A percentile compares a stretch with the other conserved stretches of the same genome.
Evolutionary conservation across 2,888 invertebrate genomes (phyloP).

Genomic region (Cheilosia scutellata): DNA sequence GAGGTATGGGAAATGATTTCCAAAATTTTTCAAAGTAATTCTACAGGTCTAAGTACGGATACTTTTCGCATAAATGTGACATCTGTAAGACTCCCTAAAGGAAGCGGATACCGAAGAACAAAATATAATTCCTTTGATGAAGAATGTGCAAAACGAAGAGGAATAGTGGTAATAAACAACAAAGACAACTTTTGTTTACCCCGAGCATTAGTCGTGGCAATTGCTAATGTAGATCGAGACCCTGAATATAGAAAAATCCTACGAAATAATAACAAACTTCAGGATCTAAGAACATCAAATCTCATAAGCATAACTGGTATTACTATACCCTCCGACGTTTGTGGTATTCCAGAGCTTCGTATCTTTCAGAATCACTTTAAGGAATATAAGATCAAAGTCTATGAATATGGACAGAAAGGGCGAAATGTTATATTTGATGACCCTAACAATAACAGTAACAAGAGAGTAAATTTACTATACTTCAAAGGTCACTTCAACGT

Average conservation of each 20-base stretch:
- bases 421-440: neutral
- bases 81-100: neutral
- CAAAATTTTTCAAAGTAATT: conserved; percentile 29
- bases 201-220: neutral
- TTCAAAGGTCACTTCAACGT: conserved; percentile 13
- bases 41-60: conserved; percentile 2
- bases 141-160: neutral
- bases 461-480: conserved; percentile 22
- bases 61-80: conserved; percentile 6
- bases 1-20: conserved; percentile 4
- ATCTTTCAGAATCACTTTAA: neutral
- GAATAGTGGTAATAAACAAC: neutral
- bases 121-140: neutral
- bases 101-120: neutral
- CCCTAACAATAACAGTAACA: neutral
- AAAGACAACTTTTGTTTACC: conserved; percentile 1
- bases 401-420: neutral
- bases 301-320: neutral
- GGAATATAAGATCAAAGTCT: neutral
- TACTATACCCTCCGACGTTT: neutral
- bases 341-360: neutral
- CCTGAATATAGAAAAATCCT: neutral
- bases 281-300: neutral
- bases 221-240: neutral
- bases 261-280: neutral